A percentile compares a stretch with the other conserved stretches of the same genome.
Conservation (phyloP, 2,113 vertebrate genomes). For the Heterocephalus glaber region DNA sequence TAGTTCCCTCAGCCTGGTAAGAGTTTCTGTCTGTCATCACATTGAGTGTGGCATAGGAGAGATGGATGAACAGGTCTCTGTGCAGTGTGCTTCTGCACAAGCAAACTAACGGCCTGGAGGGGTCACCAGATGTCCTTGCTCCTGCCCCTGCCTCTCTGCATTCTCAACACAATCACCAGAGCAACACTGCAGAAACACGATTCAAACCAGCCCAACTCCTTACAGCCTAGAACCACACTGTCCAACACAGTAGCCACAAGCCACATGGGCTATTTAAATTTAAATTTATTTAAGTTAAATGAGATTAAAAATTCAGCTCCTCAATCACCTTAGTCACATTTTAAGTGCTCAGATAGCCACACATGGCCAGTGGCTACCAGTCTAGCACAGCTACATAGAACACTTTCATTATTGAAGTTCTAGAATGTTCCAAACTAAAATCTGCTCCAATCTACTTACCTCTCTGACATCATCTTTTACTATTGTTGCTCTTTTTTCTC, state of each 20-base stretch:
- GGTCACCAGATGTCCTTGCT: not conserved
- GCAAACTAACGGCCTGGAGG: not conserved
- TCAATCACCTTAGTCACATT: not conserved
- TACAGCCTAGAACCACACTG: not conserved
- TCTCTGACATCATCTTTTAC: not conserved
- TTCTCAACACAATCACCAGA: not conserved
- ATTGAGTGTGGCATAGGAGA: not conserved
- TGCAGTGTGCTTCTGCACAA: not conserved
- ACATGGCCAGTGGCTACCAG: not conserved
- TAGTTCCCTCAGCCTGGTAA: not conserved
- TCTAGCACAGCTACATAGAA: not conserved
- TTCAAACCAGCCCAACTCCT: not conserved
- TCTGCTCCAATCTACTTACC: not conserved
- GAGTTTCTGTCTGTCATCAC: not conserved
- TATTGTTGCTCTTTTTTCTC: not conserved
- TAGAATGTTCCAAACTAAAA: not conserved
- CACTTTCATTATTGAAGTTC: not conserved
- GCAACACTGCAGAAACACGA: not conserved
- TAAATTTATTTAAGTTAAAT: conserved; percentile 33
- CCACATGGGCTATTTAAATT: not conserved
- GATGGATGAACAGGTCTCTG: not conserved
- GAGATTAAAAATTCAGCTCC: conserved; percentile 4
- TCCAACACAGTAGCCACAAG: not conserved
- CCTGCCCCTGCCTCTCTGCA: not conserved
- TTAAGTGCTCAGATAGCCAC: not conserved